phyloP scores from a whole-genome alignment of 2,888 invertebrate genomes.

The Plebejus argus region DNA sequence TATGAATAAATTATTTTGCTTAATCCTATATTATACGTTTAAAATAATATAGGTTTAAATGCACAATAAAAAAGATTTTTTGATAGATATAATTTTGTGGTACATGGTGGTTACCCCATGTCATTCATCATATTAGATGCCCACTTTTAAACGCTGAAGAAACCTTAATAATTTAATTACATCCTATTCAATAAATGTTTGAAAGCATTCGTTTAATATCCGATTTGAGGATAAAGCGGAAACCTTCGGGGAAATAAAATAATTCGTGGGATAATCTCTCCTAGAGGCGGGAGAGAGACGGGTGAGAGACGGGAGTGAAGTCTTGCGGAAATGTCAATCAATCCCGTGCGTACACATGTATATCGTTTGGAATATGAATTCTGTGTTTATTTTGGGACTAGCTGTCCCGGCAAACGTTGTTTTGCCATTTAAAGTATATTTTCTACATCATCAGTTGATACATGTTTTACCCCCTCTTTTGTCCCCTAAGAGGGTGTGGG shows the following conservation, averaged over 20 bases:
- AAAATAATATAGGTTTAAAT: no score
- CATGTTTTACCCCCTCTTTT: no score
- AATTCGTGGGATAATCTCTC: conserved; percentile 18
- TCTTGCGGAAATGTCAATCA: conserved; percentile 18
- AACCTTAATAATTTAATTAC: neutral
- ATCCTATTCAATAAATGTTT: conserved; percentile 26
- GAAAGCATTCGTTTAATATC: conserved; percentile 16
- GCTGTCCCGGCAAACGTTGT: no score
- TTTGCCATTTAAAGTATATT: no score
- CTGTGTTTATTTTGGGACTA: neutral
- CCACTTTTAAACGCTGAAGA: neutral
- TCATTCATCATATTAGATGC: neutral
- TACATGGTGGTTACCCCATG: neutral
- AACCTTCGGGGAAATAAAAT: conserved; percentile 25
- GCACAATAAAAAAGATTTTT: no score
- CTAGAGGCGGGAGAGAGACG: neutral
- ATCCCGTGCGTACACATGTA: conserved; percentile 7
- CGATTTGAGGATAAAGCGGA: conserved; percentile 14
- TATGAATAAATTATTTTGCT: no score
- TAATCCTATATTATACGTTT: no score
- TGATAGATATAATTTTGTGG: neutral
- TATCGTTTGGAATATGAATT: conserved; percentile 11
- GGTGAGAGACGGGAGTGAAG: neutral
- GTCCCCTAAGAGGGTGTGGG: no score
- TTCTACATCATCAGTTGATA: no score